Conservation (phyloP, 1,140 invertebrate species). For the Aphis gossypii region DNA sequence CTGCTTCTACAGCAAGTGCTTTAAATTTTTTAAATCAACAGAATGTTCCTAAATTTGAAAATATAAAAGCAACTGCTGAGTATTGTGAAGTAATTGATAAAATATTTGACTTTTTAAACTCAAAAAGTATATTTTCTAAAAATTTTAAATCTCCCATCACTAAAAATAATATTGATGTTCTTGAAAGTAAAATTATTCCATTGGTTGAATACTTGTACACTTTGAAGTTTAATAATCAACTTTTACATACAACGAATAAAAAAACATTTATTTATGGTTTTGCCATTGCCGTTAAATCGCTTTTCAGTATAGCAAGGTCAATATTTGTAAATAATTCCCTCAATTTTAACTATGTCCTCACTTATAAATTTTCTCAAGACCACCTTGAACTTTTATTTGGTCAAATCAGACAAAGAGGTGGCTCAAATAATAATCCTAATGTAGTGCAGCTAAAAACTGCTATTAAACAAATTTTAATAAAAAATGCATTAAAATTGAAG, state of each 20-base stretch:
- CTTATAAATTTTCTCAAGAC: neutral
- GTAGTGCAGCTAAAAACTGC: neutral
- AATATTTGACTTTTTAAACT: slow-evolving; percentile 10
- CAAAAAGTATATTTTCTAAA: slow-evolving; percentile 15
- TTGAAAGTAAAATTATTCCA: neutral
- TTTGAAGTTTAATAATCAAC: neutral
- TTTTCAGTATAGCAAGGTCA: neutral
- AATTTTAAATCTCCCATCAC: neutral
- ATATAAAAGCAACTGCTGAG: neutral
- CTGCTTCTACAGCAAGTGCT: neutral
- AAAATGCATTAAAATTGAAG: neutral
- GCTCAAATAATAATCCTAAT: neutral
- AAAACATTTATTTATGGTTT: slow-evolving; percentile 4
- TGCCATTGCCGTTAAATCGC: neutral
- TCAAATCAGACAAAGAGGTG: neutral
- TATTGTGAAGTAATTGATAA: neutral
- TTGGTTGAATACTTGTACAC: neutral
- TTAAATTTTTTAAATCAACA: neutral
- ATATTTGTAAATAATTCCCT: neutral
- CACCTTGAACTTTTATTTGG: neutral
- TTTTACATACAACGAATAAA: slow-evolving; percentile 13
- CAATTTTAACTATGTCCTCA: neutral
- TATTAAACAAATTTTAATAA: neutral
- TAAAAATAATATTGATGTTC: neutral
- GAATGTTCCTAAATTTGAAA: neutral